Conservation (phyloP, 2,888 invertebrate species). For the Siphonodentalium dalli region DNA sequence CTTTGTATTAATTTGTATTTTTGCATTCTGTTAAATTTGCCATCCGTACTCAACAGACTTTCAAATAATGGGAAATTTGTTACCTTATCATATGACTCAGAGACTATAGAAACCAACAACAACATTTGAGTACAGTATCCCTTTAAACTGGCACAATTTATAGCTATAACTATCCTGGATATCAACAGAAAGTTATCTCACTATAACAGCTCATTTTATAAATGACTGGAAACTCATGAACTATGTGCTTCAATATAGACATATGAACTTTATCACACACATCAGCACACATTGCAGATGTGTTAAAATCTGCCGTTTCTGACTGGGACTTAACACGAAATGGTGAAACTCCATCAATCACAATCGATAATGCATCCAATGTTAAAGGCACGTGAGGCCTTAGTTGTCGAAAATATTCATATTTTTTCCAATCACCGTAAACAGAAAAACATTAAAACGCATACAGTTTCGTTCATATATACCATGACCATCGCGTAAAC, state of each 20-base stretch:
- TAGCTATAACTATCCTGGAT: constrained; percentile 16
- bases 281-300: constrained; percentile 10
- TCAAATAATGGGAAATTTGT: too few species aligned
- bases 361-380: constrained; percentile 23
- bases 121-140: not conserved
- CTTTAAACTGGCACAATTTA: constrained; percentile 1
- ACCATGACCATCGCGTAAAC: too few species aligned
- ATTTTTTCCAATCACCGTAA: too few species aligned
- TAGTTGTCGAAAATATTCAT: too few species aligned
- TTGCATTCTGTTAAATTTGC: too few species aligned
- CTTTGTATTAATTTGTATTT: too few species aligned
- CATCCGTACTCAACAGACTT: too few species aligned
- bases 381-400: too few species aligned
- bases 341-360: constrained; percentile 11
- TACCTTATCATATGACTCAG: too few species aligned
- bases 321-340: constrained; percentile 13
- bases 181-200: constrained; percentile 18
- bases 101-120: too few species aligned
- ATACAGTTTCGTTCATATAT: too few species aligned
- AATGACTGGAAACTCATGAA: constrained; percentile 15
- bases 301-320: constrained; percentile 3
- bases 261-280: constrained; percentile 12
- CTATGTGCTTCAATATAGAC: constrained; percentile 17
- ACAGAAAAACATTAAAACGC: too few species aligned
- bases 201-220: constrained; percentile 16